Base-by-base conservation (phyloP, 2,797 vertebrate species). In the Tragelaphus eurycerus region DNA sequence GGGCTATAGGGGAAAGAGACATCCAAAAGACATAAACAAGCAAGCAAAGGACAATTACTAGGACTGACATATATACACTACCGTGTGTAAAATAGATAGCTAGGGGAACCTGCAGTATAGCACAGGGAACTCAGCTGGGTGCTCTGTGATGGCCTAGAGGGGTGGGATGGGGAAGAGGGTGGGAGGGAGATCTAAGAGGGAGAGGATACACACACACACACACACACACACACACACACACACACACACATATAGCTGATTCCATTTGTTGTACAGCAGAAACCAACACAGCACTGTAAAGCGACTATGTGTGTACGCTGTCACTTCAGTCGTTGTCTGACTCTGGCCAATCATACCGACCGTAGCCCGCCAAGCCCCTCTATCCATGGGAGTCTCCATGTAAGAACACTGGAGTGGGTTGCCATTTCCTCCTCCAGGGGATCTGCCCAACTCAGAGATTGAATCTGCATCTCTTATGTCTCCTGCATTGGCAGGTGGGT, bases 281-380 rank as follows among this genome's bases (percentile, higher is more conserved):
- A 71, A 71, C 19, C 19, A 71, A 71, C 34, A 38, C 19, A 23
- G 38, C 17, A 71, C 34, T 38, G 12, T 38, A 38, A 38, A 38
- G 34, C 21, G 1, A 38, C 67, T 38, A 23, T 7, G 34, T 38
- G n/a, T 21, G 64, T n/a, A n/a, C 4, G 4, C 4, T 23, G 19
- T 12, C 5, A 1, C 34, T 71, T 71, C 67, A 71, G 67, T 38
- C 4, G 0, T 38, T 23, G 67, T 38, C 34, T 0, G 2, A 23
- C 67, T 71, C 64, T 38, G 12, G 34, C 34, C 67, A 71, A 38
- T 38, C 67, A 71, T 6, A 71, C n/a, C 4, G 0, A 71, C 19
- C 1, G 0, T 38, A 38, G 19, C 67, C 19, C 1, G 1, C 34
- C 67, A 71, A 34, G 67, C 19, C 67, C 34, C 19, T 71, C 67